Evolutionary conservation across 53 echinoderm and acorn worm species (phyloP), one percentile per base, ranked within the genome.

Genomic region (Holothuria leucospilota): DNA sequence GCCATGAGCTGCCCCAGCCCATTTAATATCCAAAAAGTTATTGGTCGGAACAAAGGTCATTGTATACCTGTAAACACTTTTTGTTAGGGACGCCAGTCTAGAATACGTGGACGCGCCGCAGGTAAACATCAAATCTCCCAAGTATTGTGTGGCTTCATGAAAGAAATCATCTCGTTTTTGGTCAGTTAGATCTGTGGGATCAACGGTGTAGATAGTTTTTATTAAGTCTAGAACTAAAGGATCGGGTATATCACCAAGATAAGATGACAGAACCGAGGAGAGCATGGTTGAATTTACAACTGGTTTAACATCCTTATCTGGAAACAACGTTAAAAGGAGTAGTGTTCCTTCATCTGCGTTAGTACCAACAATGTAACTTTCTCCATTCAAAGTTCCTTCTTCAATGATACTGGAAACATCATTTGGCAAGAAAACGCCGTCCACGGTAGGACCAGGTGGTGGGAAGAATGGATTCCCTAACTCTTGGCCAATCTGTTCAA

Each of bases 301-400:
- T 53, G 78, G 78, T 59, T 28, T 53, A n/a, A 59, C 78, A 8
- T 78, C 78, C 59, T 78, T 78, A 59, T 90, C 63, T 0, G 85
- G 86, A 51, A 79, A 85, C 14, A 86, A 62, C 60, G 20, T 20
- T 78, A 78, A 79, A 64, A 90, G 59, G 12, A 85, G 13, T 69
- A 90, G 65, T 61, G 79, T 90, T 5, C 90, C 90, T 63, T 90
- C 90, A 40, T 90, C 90, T 21, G 30, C 71, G 65, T 86, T 90
- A 0, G 90, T 85, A 12, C 90, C 90, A 28, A 90, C 59, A 24
- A 90, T 85, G 62, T 79, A 6, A 53, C 70, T 90, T 9, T 85
- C 90, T 51, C 85, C 85, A 62, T 90, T 85, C 39, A 82, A 59
- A 14, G 6, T 41, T 8, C 90, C 81, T 6, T n/a, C 63, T 29